Conservation (phyloP, 2,888 invertebrate genomes). For the Nemurella pictetii region DNA sequence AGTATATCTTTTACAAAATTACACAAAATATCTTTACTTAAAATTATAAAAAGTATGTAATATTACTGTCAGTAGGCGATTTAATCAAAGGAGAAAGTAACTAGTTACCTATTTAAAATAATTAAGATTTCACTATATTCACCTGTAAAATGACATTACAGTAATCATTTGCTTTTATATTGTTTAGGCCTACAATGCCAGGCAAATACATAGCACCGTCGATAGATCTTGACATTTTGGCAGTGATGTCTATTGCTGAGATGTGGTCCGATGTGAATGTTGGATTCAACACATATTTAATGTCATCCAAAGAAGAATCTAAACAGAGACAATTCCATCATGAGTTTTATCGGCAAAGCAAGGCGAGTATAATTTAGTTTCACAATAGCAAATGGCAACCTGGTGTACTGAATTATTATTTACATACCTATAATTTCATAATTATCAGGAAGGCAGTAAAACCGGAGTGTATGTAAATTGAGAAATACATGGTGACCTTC, state of each 20-base stretch:
- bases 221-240: constrained; percentile 90
- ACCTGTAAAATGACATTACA: constrained; percentile 98
- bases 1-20: too few relatives aligned
- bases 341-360: neutral
- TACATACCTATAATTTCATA: constrained; percentile 94
- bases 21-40: too few relatives aligned
- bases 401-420: neutral
- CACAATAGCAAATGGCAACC: neutral
- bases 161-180: constrained; percentile 99
- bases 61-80: too few relatives aligned
- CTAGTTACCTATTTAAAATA: neutral
- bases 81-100: too few relatives aligned
- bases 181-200: constrained; percentile 94
- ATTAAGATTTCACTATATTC: constrained; percentile 38
- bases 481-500: constrained; percentile 98
- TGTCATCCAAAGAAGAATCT: constrained; percentile 97
- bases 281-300: constrained; percentile 97
- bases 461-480: constrained; percentile 93
- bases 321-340: constrained; percentile 46
- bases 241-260: constrained; percentile 72
- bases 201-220: constrained; percentile 96
- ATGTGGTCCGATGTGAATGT: constrained; percentile 89
- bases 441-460: constrained; percentile 98
- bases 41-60: too few relatives aligned
- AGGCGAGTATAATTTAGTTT: neutral